These are phyloP conservation scores for Marmota flaviventris DNA, from an alignment of 2,113 vertebrate species.

Conservation along the genomic window DNA sequence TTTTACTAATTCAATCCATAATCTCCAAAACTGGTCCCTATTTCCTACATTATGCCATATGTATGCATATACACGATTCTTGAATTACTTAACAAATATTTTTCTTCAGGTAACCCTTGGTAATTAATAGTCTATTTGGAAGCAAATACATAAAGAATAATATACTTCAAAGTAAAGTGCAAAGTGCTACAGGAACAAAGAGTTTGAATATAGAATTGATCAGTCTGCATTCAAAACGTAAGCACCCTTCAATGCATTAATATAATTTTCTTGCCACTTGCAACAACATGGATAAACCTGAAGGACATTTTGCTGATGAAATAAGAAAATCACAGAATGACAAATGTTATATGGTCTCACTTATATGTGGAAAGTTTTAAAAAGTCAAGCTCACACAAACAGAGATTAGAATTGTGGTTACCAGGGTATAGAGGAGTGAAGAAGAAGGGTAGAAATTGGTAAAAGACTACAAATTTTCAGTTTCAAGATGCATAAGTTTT, in stretches of 20 bases:
- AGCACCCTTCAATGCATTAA: background rate
- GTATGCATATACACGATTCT: background rate
- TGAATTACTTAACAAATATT: constrained; percentile 44
- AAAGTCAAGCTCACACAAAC: background rate
- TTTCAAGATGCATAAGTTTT: background rate
- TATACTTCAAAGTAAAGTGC: background rate
- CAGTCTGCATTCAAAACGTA: background rate
- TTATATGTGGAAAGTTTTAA: background rate
- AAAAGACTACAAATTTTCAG: background rate
- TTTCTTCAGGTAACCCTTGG: background rate
- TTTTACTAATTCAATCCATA: constrained; percentile 22
- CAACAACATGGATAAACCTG: background rate
- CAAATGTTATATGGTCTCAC: background rate
- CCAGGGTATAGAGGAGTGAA: rapidly evolving
- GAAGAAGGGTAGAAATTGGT: background rate
- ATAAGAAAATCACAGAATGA: background rate
- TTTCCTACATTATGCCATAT: background rate
- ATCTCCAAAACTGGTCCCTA: background rate
- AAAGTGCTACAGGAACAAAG: background rate
- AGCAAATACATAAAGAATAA: constrained; percentile 18
- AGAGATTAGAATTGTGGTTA: background rate
- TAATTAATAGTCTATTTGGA: constrained; percentile 4
- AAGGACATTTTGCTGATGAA: background rate
- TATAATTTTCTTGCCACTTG: background rate
- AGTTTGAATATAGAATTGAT: constrained; percentile 9